Conservation (phyloP, 1,140 invertebrate genomes). For the Lordiphosa clarofinis region DNA sequence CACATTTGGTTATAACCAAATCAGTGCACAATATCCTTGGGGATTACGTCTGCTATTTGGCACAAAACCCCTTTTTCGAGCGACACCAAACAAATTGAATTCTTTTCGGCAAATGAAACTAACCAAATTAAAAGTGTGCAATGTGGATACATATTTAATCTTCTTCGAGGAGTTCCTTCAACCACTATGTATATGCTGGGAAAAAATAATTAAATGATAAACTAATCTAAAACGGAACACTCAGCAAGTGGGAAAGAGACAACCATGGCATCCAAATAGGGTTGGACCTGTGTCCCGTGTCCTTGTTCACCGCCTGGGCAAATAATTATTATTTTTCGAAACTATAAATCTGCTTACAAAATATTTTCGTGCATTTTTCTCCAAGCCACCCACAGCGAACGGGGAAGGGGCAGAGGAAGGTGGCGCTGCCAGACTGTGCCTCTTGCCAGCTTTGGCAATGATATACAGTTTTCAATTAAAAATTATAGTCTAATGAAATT, state of each 20-base stretch:
- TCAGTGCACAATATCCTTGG: constrained; percentile 36
- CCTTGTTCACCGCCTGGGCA: constrained; percentile 56
- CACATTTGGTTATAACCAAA: constrained; percentile 28
- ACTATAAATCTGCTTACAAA: constrained; percentile 73
- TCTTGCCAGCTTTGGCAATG: constrained; percentile 43
- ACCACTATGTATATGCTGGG: constrained; percentile 13
- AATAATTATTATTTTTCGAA: constrained; percentile 74
- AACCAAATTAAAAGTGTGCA: constrained; percentile 63
- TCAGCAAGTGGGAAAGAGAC: not conserved
- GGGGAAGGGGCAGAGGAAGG: not conserved
- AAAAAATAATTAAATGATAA: constrained; percentile 76
- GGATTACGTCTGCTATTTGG: constrained; percentile 37
- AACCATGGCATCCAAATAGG: not conserved
- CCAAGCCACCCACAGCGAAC: constrained; percentile 13
- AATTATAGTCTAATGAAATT: constrained; percentile 70
- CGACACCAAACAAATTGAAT: constrained; percentile 47
- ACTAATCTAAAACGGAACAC: constrained; percentile 53
- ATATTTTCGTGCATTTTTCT: constrained; percentile 67
- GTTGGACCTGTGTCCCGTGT: constrained; percentile 10
- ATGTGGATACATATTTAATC: constrained; percentile 18
- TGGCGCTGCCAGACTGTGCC: constrained; percentile 35
- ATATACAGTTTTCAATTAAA: constrained; percentile 72
- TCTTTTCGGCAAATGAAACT: constrained; percentile 61
- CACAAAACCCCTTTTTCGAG: constrained; percentile 21
- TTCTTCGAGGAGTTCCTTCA: not conserved